Base-by-base conservation (phyloP, 2,797 vertebrate genomes). In the Leptatherina wallacei region DNA sequence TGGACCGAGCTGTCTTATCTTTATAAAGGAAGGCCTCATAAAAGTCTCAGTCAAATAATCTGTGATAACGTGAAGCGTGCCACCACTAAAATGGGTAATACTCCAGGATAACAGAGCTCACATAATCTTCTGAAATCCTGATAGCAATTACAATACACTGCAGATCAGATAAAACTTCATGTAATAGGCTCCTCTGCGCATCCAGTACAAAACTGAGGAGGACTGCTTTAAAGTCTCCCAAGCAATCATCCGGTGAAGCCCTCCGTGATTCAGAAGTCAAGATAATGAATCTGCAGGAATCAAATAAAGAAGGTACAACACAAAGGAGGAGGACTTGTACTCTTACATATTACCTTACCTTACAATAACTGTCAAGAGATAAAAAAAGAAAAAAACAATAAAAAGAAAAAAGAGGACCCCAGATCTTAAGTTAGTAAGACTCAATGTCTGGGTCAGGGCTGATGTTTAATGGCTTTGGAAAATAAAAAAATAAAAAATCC, bases 141-240 rank as follows among this genome's bases (percentile, higher is more conserved):
- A 92, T 85, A 84, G 81, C 80, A 90, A 92, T 91, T 89, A 90
- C 73, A 91, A 89, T 84, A 78, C 84, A 73, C 83, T 57, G 72
- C n/a, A 59, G 81, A 90, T 92, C 88, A 84, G 88, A 92, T 90
- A 85, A 85, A 82, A 82, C 75, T 30, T 85, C 49, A 67, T 77
- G 80, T 84, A 84, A 90, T 80, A 76, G 83, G 77, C 65, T 87
- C 67, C 68, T 76, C 67, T 59, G 71, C 74, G 80, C 79, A 69
- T 64, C 71, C 54, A 38, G 75, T 74, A 81, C 75, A 62, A 75
- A 84, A 84, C 88, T 13, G 70, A 79, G 65, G 72, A 71, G 63
- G 54, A 14, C 74, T 55, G 77, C 81, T 80, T 79, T 70, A 79
- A 78, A 89, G 78, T 84, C 80, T 71, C 83, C 74, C 58, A 30